Base-by-base conservation (phyloP, 2,113 vertebrate genomes). In the Trematomus loennbergii region DNA sequence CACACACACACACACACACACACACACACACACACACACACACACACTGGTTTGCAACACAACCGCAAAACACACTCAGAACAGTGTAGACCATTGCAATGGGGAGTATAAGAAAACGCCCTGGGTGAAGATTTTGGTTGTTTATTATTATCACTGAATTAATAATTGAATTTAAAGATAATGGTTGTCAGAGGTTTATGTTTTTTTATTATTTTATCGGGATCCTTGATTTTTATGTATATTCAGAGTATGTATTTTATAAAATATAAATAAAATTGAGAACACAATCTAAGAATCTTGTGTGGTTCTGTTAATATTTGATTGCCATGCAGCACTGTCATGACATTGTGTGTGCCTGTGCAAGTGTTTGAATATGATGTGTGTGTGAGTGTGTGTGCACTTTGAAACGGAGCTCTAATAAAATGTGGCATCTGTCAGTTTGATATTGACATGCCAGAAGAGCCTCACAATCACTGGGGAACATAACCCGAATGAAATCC, bases 361-460 rank as follows among this genome's bases (percentile, higher is more conserved):
- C 18, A n/a, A 36, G 55, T 63, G 17, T 18, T n/a, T 40, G 20
- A 5, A 12, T 60, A 25, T 70, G 33, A 15, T 55, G n/a, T 22
- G 3, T 49, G 46, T 29, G 9, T 49, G 63, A 45, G 58, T 66
- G 70, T 55, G 68, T 58, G 53, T 20, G 83, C 36, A 63, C 75
- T 84, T 88, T 70, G 77, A 88, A 79, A 82, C 52, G 33, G 63
- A 68, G 78, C 75, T 81, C 71, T 93, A 88, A 94, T 93, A 91
- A 89, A 89, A 91, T 29, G 79, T 90, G 94, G 88, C 91, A 94
- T 84, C 87, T 92, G 88, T 92, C 93, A 92, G 84, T 91, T 89
- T 84, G 78, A 83, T 80, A 64, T 60, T 89, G 88, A 91, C 81
- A 55, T 48, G 75, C 72, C 68, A 82, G 83, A 81, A 84, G 84